phyloP scores from a whole-genome alignment of 1,140 invertebrate genomes.

The Hesperophylax magnus region DNA sequence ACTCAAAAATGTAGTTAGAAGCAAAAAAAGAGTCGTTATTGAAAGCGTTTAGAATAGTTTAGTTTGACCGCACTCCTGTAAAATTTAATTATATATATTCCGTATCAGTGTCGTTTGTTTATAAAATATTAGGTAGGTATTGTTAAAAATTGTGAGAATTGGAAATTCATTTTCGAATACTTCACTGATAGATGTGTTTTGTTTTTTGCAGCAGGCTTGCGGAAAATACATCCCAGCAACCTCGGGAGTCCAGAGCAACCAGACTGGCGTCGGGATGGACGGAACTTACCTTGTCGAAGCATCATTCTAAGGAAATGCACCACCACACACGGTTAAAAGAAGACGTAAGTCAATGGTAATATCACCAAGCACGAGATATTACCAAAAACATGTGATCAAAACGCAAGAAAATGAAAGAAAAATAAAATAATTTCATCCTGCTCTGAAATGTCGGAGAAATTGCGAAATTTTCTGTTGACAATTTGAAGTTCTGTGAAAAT shows the following conservation, averaged over 20 bases:
- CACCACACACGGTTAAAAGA: background rate
- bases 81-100: no score
- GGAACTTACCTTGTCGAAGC: slow-evolving; percentile 87
- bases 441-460: background rate
- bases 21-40: no score
- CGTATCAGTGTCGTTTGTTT: no score
- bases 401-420: background rate
- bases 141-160: background rate
- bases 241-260: slow-evolving; percentile 81
- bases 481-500: background rate
- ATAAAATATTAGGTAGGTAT: no score
- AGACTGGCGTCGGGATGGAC: slow-evolving; percentile 84
- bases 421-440: no score
- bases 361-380: background rate
- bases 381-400: background rate
- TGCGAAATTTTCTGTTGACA: background rate
- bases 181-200: slow-evolving; percentile 70
- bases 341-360: slow-evolving; percentile 5
- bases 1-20: no score
- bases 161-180: slow-evolving; percentile 46
- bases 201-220: slow-evolving; percentile 81
- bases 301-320: slow-evolving; percentile 74
- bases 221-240: slow-evolving; percentile 88
- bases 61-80: no score
- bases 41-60: no score